These are phyloP conservation scores for Bufo bufo DNA, from an alignment of 2,113 vertebrate species.

Conservation along the genomic window DNA sequence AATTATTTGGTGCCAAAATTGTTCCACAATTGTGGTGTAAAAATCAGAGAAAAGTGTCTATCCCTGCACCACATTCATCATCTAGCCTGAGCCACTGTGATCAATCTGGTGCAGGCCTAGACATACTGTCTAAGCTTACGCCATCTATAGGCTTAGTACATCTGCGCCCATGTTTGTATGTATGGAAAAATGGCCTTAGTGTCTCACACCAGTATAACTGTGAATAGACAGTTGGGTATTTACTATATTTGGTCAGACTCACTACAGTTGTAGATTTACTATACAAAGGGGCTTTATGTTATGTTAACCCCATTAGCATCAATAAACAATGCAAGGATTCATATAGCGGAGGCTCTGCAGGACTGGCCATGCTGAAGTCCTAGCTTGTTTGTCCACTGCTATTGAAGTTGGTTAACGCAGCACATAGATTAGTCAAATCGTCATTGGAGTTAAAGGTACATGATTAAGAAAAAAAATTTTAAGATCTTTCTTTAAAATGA, in stretches of 20 bases:
- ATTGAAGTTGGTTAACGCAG: neutral
- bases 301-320: constrained; percentile 31
- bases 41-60: too few species aligned
- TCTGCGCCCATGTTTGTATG: neutral
- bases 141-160: too few species aligned
- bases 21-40: too few species aligned
- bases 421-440: neutral
- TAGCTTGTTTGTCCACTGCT: constrained; percentile 8
- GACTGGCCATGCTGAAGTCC: neutral
- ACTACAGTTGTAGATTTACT: constrained; percentile 6
- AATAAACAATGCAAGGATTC: constrained; percentile 33
- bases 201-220: too few species aligned
- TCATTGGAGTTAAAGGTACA: neutral
- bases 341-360: constrained; percentile 17
- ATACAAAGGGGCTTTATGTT: constrained; percentile 19
- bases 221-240: constrained; percentile 23
- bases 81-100: too few species aligned
- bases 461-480: neutral
- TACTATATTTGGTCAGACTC: neutral
- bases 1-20: too few species aligned
- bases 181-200: neutral
- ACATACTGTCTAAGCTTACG: too few species aligned
- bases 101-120: too few species aligned
- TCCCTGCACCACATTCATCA: too few species aligned
- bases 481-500: neutral